Percentiles rank a stretch among this genome's conserved stretches.
Evolutionary conservation across 2,888 invertebrate species (phyloP).

Genomic region (Synergus umbraculus): DNA sequence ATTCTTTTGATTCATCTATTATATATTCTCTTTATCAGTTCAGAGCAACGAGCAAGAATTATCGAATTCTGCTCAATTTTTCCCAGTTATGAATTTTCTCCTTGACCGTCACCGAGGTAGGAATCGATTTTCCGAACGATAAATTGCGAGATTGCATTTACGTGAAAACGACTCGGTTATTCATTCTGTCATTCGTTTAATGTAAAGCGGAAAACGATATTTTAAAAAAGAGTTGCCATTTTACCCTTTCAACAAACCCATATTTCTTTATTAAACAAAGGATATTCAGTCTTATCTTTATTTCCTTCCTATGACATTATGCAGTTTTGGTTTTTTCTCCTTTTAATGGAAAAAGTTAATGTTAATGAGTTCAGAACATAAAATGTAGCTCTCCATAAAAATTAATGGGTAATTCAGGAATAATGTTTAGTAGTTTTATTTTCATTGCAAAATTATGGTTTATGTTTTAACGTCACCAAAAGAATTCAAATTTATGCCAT

Average conservation of each 20-base stretch:
- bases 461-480: too few species aligned
- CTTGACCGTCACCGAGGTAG: background rate
- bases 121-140: background rate
- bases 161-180: background rate
- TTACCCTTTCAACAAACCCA: background rate
- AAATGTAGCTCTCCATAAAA: background rate
- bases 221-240: background rate
- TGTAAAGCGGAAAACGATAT: background rate
- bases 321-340: background rate
- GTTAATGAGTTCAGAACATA: background rate
- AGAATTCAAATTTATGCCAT: too few species aligned
- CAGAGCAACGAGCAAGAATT: background rate
- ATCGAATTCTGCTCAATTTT: constrained; percentile 14
- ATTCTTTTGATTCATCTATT: background rate
- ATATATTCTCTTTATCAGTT: background rate
- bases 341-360: background rate
- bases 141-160: background rate
- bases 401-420: background rate
- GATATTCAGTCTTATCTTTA: background rate
- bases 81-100: background rate
- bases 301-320: background rate
- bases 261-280: background rate
- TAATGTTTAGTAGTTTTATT: background rate
- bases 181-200: background rate
- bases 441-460: background rate